These are phyloP conservation scores for Brachypterus glaber DNA, from an alignment of 2,888 invertebrate species.

Conservation along the genomic window DNA sequence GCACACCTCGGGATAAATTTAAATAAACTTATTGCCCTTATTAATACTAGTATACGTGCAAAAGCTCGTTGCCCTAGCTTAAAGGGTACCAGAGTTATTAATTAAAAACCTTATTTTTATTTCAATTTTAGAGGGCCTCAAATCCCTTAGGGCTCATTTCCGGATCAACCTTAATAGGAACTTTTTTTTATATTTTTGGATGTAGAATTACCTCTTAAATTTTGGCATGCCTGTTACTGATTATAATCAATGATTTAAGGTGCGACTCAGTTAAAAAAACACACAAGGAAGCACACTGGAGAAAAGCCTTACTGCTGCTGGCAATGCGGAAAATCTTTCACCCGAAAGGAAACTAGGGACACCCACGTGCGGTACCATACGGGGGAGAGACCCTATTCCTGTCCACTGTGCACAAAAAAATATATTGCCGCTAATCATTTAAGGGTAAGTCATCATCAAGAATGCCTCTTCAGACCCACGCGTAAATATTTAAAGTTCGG, in stretches of 20 bases:
- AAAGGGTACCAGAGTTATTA: too few species aligned
- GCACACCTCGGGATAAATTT: too few species aligned
- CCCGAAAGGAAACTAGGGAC: slow-evolving; percentile 38
- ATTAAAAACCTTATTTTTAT: too few species aligned
- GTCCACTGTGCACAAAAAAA: slow-evolving; percentile 36
- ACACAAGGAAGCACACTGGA: slow-evolving; percentile 35
- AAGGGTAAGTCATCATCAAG: slow-evolving; percentile 32
- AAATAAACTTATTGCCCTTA: too few species aligned
- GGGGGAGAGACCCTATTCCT: slow-evolving; percentile 36
- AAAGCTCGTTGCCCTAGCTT: too few species aligned
- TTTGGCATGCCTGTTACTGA: too few species aligned
- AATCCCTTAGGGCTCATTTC: too few species aligned
- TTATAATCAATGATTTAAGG: too few species aligned
- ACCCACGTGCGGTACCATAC: slow-evolving; percentile 39
- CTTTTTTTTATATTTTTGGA: neutral
- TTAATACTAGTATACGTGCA: too few species aligned
- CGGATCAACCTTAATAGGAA: neutral
- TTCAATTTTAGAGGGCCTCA: slow-evolving; percentile 24
- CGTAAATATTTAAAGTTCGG: too few species aligned
- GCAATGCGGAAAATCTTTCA: slow-evolving; percentile 38
- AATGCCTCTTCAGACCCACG: too few species aligned
- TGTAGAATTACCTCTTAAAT: too few species aligned
- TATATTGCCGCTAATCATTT: slow-evolving; percentile 38
- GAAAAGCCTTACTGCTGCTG: slow-evolving; percentile 38
- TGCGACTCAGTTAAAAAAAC: slow-evolving; percentile 28